Percentiles rank a stretch among this genome's conserved stretches.
These are phyloP conservation scores for Chrysolina haemoptera DNA, from an alignment of 2,888 invertebrate species.

Conservation along the genomic window DNA sequence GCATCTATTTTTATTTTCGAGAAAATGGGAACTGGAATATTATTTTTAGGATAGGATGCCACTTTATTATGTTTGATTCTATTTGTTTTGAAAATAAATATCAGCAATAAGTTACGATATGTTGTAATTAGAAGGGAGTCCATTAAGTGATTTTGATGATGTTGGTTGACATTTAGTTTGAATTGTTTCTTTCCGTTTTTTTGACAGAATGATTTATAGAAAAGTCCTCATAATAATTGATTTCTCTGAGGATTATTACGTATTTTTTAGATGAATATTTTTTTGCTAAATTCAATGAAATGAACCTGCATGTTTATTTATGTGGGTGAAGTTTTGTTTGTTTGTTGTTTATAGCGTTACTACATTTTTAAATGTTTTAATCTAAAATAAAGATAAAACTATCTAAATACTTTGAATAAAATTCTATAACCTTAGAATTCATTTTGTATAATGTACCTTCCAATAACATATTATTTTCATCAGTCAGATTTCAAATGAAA, in stretches of 20 bases:
- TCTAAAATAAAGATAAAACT: too few relatives aligned
- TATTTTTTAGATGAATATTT: too few relatives aligned
- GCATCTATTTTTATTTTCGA: conserved; percentile 17
- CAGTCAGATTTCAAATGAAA: too few relatives aligned
- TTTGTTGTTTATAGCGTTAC: too few relatives aligned
- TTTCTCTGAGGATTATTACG: not conserved
- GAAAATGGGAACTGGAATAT: not conserved
- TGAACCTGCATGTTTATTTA: too few relatives aligned
- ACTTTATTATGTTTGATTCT: conserved; percentile 14
- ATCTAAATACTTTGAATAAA: too few relatives aligned
- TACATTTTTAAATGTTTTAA: too few relatives aligned
- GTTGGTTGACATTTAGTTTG: not conserved
- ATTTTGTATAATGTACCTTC: too few relatives aligned
- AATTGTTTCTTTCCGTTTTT: not conserved
- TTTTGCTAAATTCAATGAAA: too few relatives aligned
- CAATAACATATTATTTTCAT: too few relatives aligned
- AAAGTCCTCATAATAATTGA: not conserved
- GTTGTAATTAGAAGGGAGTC: conserved; percentile 12
- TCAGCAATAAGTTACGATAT: conserved; percentile 22
- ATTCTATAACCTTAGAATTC: too few relatives aligned
- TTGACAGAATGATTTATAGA: not conserved
- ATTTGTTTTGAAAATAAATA: conserved; percentile 20
- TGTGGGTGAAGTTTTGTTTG: too few relatives aligned
- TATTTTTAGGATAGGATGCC: conserved; percentile 1
- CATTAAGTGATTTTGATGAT: conserved; percentile 1